Evolutionary conservation across 2,797 vertebrate genomes (phyloP).

Genomic region (Acomys russatus): DNA sequence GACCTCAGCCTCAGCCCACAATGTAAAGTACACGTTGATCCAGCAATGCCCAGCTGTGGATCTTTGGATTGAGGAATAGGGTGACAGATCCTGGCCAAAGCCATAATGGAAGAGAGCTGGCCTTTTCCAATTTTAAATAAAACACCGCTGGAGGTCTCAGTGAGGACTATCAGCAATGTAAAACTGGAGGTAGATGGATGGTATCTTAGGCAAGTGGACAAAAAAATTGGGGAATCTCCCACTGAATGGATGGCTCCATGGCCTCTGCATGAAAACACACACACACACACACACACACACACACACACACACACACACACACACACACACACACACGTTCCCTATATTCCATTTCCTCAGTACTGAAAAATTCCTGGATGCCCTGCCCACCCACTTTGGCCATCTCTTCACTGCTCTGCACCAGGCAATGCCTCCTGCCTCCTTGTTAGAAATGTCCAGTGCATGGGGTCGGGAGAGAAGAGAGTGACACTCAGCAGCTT

Average conservation of each 20-base stretch:
- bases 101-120: neutral
- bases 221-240: neutral
- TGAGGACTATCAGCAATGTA: neutral
- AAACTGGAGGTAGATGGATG: neutral
- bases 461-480: neutral
- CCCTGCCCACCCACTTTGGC: neutral
- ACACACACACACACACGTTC: neutral
- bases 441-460: neutral
- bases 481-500: neutral
- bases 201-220: slow-evolving; percentile 4
- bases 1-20: neutral
- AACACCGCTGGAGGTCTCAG: neutral
- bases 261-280: neutral
- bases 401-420: neutral
- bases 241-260: neutral
- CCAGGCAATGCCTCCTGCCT: neutral
- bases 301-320: neutral
- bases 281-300: neutral
- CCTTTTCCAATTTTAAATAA: neutral
- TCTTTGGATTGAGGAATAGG: neutral
- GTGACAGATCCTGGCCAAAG: neutral
- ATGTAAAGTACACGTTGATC: neutral
- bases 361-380: neutral
- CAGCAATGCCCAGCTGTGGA: neutral
- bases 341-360: too few relatives aligned